Evolutionary conservation across 1,140 invertebrate genomes (phyloP), one percentile per base, ranked within the genome.

Genomic region (Drosophila triauraria): DNA sequence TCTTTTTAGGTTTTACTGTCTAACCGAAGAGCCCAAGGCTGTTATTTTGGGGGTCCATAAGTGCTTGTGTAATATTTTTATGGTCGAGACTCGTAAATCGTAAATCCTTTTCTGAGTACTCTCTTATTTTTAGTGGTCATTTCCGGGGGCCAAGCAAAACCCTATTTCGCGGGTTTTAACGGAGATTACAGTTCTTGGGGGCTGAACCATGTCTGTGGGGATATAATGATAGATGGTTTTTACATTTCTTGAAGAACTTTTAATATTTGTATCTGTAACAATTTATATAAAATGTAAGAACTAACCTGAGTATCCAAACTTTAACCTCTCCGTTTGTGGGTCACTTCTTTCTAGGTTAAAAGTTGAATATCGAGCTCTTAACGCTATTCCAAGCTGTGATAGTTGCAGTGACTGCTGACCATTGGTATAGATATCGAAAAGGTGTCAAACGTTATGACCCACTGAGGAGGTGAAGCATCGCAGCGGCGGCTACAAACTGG

Each of bases 391-490:
- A 15, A 54, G 20, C 15, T n/a, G 4, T 20, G 15, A 15, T 30
- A 51, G 61, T 44, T 67, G 67, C 62, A 70, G 20, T 56, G 20
- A 38, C 44, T 30, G 20, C 7, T 50, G 64, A 64, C 25, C 59
- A 67, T 40, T 54, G 27, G 20, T 44, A 30, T 15, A 15, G n/a
- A 2, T n/a, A 56, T 75, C 48, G 50, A 43, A 75, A 75, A 75
- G 69, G 70, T 75, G 71, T 75, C 70, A 63, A 75, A 56, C 70
- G 58, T 42, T 63, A 35, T 75, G 71, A 75, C 71, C 71, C 48
- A 75, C 58, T 75, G 69, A 47, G 57, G 15, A 54, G 67, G 65
- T 43, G 51, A 43, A 69, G 43, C 32, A 58, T 27, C 32, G 48
- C 10, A 43, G 13, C 47, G 48, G 12, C 59, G 23, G 15, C 54